Evolutionary conservation across 2,888 invertebrate genomes (phyloP), one percentile per base, ranked within the genome.

Genomic region (Tetramorium bicarinatum): DNA sequence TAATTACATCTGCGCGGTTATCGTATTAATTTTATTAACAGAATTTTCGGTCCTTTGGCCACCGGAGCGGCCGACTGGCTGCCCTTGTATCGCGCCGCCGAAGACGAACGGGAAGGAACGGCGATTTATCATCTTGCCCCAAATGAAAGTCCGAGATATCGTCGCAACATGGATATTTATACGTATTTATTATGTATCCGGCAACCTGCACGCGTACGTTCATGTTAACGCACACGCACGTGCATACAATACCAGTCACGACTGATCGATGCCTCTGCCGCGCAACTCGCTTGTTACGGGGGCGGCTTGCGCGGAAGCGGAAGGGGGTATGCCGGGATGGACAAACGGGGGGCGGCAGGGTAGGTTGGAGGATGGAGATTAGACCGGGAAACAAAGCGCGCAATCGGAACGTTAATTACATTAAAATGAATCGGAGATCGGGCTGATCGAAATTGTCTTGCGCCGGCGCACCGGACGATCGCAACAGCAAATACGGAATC

Each of bases 371-470:
- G 25, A 66, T 81, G 87, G 85, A 90, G 87, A 87, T 85, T 87
- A 89, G 90, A 89, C 91, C 89, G 88, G 92, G 92, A 93, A 93
- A 94, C 93, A 94, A 93, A 93, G 94, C 93, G 92, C 91, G 93
- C 93, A 93, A 94, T 93, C 93, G 92, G 93, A 94, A 94, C 93
- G 94, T 94, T 94, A 94, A 94, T 94, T 94, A 93, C 94, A 94
- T 94, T 94, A 94, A 94, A 94, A 94, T 94, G 93, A 94, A 93
- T 93, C 92, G 92, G 93, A 94, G 94, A 94, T 93, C 93, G 88
- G 93, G 91, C 93, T 93, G 93, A 94, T 94, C 93, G 91, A 86
- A 88, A 87, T 87, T 87, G 90, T 83, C 88, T 86, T 86, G 82
- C 88, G 89, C 86, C 87, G 89, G 87, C 87, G 82, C 87, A 2